These are phyloP conservation scores for Drosophila buzzatii DNA, from an alignment of 2,888 invertebrate genomes.

Conservation along the genomic window DNA sequence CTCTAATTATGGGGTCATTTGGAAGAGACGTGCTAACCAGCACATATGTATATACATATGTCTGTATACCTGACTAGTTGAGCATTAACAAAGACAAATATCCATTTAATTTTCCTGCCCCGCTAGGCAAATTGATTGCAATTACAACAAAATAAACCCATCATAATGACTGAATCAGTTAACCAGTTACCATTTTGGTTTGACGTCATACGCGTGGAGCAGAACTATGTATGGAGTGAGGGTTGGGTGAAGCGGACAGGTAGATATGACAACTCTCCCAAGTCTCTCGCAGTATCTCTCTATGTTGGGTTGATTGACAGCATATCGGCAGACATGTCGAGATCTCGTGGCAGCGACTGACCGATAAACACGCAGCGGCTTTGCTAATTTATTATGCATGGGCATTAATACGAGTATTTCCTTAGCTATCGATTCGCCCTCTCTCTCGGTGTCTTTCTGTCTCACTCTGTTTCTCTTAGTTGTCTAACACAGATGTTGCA, in stretches of 20 bases:
- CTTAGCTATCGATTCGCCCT: conserved; percentile 25
- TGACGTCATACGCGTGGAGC: conserved; percentile 42
- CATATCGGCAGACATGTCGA: conserved; percentile 66
- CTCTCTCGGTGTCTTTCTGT: too few relatives aligned
- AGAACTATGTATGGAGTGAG: not conserved
- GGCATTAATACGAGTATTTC: conserved; percentile 21
- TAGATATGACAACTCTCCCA: conserved; percentile 18
- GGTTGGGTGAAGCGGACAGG: not conserved
- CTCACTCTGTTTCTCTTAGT: not conserved
- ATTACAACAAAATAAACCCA: conserved; percentile 45
- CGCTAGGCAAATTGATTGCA: conserved; percentile 32
- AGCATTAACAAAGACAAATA: conserved; percentile 15
- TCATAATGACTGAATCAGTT: conserved; percentile 36
- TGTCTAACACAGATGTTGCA: conserved; percentile 33
- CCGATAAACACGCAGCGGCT: conserved; percentile 59
- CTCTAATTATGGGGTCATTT: conserved; percentile 11
- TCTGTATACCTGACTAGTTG: not conserved
- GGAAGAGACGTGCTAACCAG: conserved; percentile 3
- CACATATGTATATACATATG: not conserved
- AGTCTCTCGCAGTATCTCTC: not conserved
- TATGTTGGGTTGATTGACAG: conserved; percentile 36
- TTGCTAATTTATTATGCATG: conserved; percentile 51
- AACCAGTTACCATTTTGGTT: conserved; percentile 29
- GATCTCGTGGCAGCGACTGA: conserved; percentile 68
- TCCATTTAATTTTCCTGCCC: conserved; percentile 23